phyloP scores from a whole-genome alignment of 2,113 vertebrate genomes.

The Alligator mississippiensis region DNA sequence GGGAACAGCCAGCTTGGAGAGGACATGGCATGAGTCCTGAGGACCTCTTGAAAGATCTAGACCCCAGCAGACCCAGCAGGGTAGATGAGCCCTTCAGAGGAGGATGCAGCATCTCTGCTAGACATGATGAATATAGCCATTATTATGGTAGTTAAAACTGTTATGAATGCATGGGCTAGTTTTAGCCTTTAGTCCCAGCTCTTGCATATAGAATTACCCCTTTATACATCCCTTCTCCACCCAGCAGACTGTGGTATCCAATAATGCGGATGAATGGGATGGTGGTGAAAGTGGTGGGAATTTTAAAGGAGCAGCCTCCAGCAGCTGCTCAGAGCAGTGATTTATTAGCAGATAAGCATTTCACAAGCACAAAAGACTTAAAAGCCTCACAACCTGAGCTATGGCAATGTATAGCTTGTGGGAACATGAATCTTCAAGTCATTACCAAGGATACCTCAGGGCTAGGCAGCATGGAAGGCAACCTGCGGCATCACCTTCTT shows the following conservation, averaged over 20 bases:
- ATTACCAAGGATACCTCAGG: background rate
- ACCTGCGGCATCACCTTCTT: background rate
- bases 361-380: background rate
- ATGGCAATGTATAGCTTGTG: background rate
- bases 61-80: background rate
- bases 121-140: background rate
- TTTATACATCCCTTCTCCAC: background rate
- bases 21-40: background rate
- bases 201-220: background rate
- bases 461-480: background rate
- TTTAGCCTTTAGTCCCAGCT: background rate
- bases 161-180: background rate
- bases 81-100: background rate
- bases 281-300: background rate
- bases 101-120: background rate
- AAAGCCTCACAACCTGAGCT: background rate
- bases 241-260: background rate
- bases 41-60: too few relatives aligned
- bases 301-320: background rate
- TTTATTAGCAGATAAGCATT: background rate
- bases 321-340: too few relatives aligned
- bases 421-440: background rate
- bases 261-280: background rate
- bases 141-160: background rate
- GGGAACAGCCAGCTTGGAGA: background rate